Base-by-base conservation (phyloP, 2,797 vertebrate genomes). In the Mastacembelus armatus region DNA sequence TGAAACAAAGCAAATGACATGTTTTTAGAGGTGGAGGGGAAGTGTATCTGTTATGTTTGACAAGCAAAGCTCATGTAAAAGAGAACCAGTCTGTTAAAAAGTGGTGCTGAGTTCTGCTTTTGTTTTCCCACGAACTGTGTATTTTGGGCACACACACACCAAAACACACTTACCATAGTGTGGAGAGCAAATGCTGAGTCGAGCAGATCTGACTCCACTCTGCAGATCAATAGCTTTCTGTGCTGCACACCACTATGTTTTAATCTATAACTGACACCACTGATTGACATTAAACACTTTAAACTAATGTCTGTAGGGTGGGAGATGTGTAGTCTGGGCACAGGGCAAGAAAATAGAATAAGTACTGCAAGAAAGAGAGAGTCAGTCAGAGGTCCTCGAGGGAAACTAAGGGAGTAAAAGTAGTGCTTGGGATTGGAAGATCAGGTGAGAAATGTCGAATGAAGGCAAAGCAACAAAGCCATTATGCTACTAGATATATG, bases 251-350 rank as follows among this genome's bases (percentile, higher is more conserved):
- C 51, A 69, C 57, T 77, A 66, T 72, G 57, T 81, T 88, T 84
- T 66, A 83, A 88, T 89, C 73, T 63, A 64, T 77, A 78, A 59
- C 62, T 43, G 45, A 76, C 63, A 71, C 55, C 16, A 27, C 40
- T 40, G 64, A 80, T 67, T 74, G 64, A 80, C 78, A 80, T 71
- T 69, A 81, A 74, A 74, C 72, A 62, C 72, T 67, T 77, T 68
- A 66, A 58, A 60, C 38, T 22, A 71, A 80, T 62, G 60, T 47
- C 42, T 83, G 67, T 16, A 36, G 15, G 33, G 33, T 14, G 11
- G 12, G 33, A 12, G 32, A 12, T 4, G 11, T 12, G 33, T 10
- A 12, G 33, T 38, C 36, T 15, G 15, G 16, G 15, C 36, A 38
- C 14, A 39, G 2, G 14, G 14, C 38, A 16, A 38, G 15, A 16